Evolutionary conservation across 2,113 vertebrate species (phyloP).

Genomic region (Triplophysa rosa): DNA sequence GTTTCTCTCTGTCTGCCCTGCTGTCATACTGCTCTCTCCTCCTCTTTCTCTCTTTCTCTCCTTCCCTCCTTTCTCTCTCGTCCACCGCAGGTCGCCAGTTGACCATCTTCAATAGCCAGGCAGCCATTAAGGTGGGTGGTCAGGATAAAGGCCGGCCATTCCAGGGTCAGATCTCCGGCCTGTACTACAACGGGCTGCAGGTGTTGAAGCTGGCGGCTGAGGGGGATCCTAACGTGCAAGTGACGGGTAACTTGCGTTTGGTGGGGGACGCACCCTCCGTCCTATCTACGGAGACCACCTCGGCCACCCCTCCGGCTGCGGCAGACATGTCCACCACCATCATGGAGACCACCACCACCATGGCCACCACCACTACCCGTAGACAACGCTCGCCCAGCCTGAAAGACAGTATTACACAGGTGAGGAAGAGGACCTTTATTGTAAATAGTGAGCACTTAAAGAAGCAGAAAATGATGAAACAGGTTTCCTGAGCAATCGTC

Average conservation of each 20-base stretch:
- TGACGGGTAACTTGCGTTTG: conserved; percentile 87
- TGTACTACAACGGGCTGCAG: conserved; percentile 95
- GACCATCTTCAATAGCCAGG: conserved; percentile 98
- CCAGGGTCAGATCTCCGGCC: conserved; percentile 93
- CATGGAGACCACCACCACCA: conserved; percentile 94
- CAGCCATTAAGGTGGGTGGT: conserved; percentile 90
- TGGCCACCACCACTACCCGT: conserved; percentile 92
- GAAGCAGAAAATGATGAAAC: too few relatives aligned
- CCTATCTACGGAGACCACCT: conserved; percentile 86
- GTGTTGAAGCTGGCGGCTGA: conserved; percentile 91
- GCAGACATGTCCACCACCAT: conserved; percentile 94
- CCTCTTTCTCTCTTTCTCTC: conserved; percentile 38
- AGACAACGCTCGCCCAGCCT: conserved; percentile 88
- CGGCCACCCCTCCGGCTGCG: conserved; percentile 86
- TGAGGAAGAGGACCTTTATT: conserved; percentile 59
- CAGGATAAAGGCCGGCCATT: conserved; percentile 88
- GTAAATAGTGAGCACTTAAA: too few relatives aligned
- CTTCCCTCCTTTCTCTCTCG: conserved; percentile 15
- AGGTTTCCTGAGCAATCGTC: too few relatives aligned
- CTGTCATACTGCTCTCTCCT: conserved; percentile 42
- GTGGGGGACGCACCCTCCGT: conserved; percentile 88
- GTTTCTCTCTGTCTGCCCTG: conserved; percentile 41
- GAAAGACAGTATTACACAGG: conserved; percentile 90
- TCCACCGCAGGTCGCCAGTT: conserved; percentile 85
- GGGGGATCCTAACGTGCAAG: conserved; percentile 86